Evolutionary conservation across 1,140 invertebrate species (phyloP).

Genomic region (Lerema accius): DNA sequence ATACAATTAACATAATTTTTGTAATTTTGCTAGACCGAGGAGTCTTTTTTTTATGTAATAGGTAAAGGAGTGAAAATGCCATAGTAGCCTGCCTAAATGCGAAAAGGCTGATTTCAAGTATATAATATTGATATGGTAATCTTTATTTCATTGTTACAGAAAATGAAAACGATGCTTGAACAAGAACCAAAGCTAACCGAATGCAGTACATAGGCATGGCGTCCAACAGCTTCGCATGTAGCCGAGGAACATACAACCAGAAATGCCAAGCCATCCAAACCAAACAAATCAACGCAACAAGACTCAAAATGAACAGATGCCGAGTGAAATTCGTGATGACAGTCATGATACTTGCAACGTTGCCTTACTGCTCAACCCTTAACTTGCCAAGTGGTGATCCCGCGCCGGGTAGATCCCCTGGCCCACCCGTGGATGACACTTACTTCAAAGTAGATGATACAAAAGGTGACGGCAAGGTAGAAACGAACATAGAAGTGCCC

Average conservation of each 20-base stretch:
- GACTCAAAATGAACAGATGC: conserved; percentile 54
- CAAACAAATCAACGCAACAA: conserved; percentile 40
- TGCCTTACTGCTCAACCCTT: conserved; percentile 68
- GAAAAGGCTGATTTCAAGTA: too few relatives aligned
- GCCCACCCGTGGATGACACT: conserved; percentile 53
- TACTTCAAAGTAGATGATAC: conserved; percentile 34
- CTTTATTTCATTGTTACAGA: conserved; percentile 17
- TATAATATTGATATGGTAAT: too few relatives aligned
- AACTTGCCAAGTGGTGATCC: conserved; percentile 72
- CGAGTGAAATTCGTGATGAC: conserved; percentile 48
- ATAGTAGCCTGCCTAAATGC: too few relatives aligned
- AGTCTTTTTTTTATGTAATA: too few relatives aligned
- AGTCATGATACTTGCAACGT: conserved; percentile 53
- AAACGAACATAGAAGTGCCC: conserved; percentile 44
- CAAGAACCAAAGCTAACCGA: background rate
- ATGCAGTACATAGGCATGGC: conserved; percentile 9
- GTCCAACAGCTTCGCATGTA: background rate
- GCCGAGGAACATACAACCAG: conserved; percentile 6
- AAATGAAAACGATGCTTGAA: background rate
- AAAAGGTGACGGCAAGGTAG: conserved; percentile 35
- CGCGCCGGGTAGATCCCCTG: conserved; percentile 69
- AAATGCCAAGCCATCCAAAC: conserved; percentile 32
- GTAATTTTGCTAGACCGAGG: too few relatives aligned
- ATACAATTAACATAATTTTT: too few relatives aligned
- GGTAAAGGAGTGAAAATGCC: too few relatives aligned